These are phyloP conservation scores for Stegodyphus dumicola DNA, from an alignment of 1,140 invertebrate genomes.

Conservation along the genomic window DNA sequence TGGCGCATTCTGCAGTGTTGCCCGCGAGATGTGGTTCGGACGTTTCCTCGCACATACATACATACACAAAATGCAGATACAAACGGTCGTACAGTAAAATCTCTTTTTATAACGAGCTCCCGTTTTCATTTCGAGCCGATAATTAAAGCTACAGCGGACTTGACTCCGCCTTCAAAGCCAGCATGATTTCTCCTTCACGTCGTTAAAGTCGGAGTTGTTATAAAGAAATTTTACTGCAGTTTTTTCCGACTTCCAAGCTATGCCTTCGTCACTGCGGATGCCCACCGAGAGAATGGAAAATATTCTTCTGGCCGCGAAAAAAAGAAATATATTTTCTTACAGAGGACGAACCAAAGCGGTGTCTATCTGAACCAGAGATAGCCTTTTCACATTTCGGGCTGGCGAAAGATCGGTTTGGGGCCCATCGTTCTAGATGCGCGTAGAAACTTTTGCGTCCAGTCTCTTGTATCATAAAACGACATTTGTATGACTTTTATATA, in stretches of 20 bases:
- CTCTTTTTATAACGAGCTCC: no score
- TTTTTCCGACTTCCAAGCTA: constrained; percentile 5
- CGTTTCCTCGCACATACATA: constrained; percentile 12
- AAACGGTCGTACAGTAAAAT: constrained; percentile 2
- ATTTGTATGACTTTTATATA: constrained; percentile 57
- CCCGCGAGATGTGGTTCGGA: constrained; percentile 23
- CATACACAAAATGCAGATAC: not conserved
- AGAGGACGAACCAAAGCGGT: constrained; percentile 11
- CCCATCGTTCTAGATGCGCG: constrained; percentile 38
- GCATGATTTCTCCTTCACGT: no score
- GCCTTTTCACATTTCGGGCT: constrained; percentile 51
- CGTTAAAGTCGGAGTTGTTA: not conserved
- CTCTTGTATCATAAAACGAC: constrained; percentile 49
- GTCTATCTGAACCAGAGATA: not conserved
- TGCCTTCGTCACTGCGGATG: constrained; percentile 8
- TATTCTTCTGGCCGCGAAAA: not conserved
- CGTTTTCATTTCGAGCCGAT: no score
- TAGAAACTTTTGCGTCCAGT: constrained; percentile 58
- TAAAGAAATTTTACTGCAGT: constrained; percentile 19
- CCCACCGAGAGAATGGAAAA: not conserved
- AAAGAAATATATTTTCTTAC: constrained; percentile 55
- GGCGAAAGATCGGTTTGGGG: constrained; percentile 41
- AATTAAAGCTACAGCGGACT: no score
- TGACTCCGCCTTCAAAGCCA: no score
- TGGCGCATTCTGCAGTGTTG: not conserved